Percentiles rank a stretch among this genome's conserved stretches.
Evolutionary conservation across 1,140 invertebrate genomes (phyloP).

Genomic region (Drosophila bocqueti): DNA sequence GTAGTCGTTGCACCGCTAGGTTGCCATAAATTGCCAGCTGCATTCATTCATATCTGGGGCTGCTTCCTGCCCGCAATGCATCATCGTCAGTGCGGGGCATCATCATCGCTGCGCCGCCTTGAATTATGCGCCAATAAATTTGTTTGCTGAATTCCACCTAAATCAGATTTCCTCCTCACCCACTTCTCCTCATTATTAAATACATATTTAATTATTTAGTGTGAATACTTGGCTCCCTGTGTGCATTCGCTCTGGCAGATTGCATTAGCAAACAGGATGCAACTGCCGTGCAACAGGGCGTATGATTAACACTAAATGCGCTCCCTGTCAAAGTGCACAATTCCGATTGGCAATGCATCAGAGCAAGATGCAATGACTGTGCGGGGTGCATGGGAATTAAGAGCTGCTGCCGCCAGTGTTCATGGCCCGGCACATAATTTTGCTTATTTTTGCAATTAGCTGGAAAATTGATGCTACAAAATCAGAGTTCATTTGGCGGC

Average conservation of each 20-base stretch:
- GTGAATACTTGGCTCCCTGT: conserved; percentile 5
- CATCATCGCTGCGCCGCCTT: conserved; percentile 28
- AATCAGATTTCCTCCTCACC: conserved; percentile 32
- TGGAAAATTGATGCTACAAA: conserved; percentile 51
- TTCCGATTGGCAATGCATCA: conserved; percentile 21
- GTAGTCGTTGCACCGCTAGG: neutral
- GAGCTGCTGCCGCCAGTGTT: conserved; percentile 4
- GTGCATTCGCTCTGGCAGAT: conserved; percentile 22
- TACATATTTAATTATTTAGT: conserved; percentile 47
- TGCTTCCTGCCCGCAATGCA: conserved; percentile 44
- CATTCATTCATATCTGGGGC: conserved; percentile 66
- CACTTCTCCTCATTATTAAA: neutral
- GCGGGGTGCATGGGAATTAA: neutral
- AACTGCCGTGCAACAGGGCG: conserved; percentile 56
- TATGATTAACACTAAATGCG: conserved; percentile 68
- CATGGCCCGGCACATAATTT: conserved; percentile 43
- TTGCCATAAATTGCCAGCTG: conserved; percentile 65
- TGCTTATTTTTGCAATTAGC: conserved; percentile 62
- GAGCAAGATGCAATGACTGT: conserved; percentile 7
- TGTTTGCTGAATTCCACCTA: conserved; percentile 45
- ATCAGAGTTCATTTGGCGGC: conserved; percentile 40
- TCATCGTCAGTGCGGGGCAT: conserved; percentile 61
- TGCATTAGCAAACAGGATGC: conserved; percentile 36
- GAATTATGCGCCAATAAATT: conserved; percentile 79
- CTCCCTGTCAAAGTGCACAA: conserved; percentile 47